A percentile compares a stretch with the other conserved stretches of the same genome.
These are phyloP conservation scores for Barnardius zonarius DNA, from an alignment of 2,113 vertebrate genomes.

Conservation along the genomic window DNA sequence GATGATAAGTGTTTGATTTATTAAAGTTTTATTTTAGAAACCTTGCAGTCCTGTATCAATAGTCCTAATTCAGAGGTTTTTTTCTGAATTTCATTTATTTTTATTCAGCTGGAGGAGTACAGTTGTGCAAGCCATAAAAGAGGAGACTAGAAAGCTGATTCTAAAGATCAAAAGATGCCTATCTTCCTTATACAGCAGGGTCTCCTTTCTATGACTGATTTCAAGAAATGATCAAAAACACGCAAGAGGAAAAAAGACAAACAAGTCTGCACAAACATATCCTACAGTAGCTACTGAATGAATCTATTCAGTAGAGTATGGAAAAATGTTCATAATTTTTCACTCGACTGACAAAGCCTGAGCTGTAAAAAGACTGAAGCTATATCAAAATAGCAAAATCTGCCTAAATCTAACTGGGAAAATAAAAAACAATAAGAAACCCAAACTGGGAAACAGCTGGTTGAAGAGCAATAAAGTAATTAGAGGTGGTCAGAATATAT, in stretches of 20 bases:
- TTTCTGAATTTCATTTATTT: neutral
- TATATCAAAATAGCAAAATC: neutral
- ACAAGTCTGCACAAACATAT: neutral
- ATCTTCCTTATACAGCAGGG: neutral
- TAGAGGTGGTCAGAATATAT: neutral
- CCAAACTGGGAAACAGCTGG: neutral
- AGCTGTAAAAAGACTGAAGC: neutral
- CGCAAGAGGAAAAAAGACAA: neutral
- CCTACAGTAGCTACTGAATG: neutral
- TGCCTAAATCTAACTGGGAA: neutral
- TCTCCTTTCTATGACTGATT: neutral
- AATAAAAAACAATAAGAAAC: neutral
- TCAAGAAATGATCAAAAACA: neutral
- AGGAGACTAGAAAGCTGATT: neutral
- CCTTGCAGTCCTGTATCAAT: neutral
- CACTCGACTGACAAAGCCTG: neutral
- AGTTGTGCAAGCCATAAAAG: neutral
- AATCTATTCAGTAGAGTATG: neutral
- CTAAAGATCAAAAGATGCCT: neutral
- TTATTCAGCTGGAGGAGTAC: neutral
- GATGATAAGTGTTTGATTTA: neutral
- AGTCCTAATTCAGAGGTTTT: neutral
- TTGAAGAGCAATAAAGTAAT: neutral
- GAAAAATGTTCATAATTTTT: neutral
- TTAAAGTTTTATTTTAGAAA: neutral